Percentiles rank a stretch among this genome's conserved stretches.
phyloP scores from a whole-genome alignment of 2,113 vertebrate species.

The Psammodynastes pulverulentus region DNA sequence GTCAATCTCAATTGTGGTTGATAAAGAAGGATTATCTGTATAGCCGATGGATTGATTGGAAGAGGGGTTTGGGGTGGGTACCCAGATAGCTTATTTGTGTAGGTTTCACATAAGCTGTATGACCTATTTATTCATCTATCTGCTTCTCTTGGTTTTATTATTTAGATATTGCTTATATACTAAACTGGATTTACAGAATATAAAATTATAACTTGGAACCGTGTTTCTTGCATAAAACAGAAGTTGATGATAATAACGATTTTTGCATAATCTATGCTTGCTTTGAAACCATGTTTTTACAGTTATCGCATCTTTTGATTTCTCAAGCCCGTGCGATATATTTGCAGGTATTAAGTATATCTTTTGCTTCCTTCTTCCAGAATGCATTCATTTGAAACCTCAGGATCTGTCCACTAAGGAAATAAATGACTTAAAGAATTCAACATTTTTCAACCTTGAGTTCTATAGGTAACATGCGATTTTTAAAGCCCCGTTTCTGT shows the following conservation, averaged over 20 bases:
- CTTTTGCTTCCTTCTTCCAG: slow-evolving; percentile 56
- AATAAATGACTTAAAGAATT: slow-evolving; percentile 72
- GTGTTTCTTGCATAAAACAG: background rate
- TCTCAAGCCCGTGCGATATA: background rate
- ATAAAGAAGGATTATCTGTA: background rate
- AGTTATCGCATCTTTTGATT: background rate
- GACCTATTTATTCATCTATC: background rate
- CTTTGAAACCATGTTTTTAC: background rate
- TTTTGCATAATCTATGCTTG: background rate
- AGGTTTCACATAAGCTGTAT: background rate
- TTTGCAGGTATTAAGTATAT: background rate
- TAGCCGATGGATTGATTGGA: background rate
- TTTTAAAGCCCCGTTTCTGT: background rate
- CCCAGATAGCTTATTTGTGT: background rate
- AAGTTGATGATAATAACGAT: background rate
- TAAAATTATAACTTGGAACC: background rate
- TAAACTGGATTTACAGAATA: background rate
- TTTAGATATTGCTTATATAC: background rate
- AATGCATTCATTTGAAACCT: slow-evolving; percentile 78
- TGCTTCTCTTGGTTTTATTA: background rate
- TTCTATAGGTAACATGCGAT: slow-evolving; percentile 85
- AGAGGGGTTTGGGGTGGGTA: no score
- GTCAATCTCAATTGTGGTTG: background rate
- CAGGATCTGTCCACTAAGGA: slow-evolving; percentile 48
- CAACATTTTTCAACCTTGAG: slow-evolving; percentile 86